Base-by-base conservation (phyloP, 2,888 invertebrate genomes). In the Maniola hyperantus region DNA sequence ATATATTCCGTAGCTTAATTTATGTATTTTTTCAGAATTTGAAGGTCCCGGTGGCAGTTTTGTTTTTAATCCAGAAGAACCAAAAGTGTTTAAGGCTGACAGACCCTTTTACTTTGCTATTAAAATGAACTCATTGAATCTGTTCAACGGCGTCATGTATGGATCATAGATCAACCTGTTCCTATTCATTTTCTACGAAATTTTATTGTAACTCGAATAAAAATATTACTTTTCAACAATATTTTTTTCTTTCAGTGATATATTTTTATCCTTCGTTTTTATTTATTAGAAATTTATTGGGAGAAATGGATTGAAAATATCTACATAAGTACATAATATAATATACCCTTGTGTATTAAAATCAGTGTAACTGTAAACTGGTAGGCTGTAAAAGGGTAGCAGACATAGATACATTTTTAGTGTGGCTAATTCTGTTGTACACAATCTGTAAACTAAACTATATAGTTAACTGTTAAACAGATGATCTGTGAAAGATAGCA, bases 51-150 rank as follows among this genome's bases (percentile, higher is more conserved):
- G 59, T 33, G 46, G 10, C 44, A 48, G 46, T 48, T 48, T 46
- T 4, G 5, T 10, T n/a, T 6, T 44, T 7, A 11, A 46, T 1
- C 2, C n/a, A 20, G 6, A 15, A 2, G 1, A 1, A 10, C 46
- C 61, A 18, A 58, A 55, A 48, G 59, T 64, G 15, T 79, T 81
- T 60, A 58, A 65, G 5, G 74, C 71, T 2, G 64, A 80, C 61
- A 77, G 71, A 63, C 79, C 78, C 26, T 79, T 78, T 67, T 73
- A 73, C 60, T 78, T 72, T 67, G 68, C 73, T 57, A 68, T 79
- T 15, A 73, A 69, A 66, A 36, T 61, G 10, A 69, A 73, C 7
- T 50, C 60, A 18, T 50, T 58, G 5, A 53, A 64, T 34, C 34
- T 77, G 10, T 77, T 78, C 60, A 74, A 67, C 55, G 79, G 78